Base-by-base conservation (phyloP, 1,140 invertebrate species). In the Drosophila varians region DNA sequence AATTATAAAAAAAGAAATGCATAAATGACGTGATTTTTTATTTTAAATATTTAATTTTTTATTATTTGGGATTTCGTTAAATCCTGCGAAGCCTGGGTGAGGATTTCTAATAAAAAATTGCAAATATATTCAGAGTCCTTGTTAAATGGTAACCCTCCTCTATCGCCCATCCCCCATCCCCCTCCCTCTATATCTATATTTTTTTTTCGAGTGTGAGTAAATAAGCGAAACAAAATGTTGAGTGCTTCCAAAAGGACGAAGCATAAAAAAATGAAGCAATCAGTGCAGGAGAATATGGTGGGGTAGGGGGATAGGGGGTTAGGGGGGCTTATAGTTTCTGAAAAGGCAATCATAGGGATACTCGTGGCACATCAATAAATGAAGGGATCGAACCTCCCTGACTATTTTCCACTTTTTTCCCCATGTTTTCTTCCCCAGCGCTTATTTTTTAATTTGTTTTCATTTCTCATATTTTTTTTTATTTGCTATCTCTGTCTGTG, bases 31-130 rank as follows among this genome's bases (percentile, higher is more conserved):
- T n/a, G n/a, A n/a, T n/a, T n/a, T n/a, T 21, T 21, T 21, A 21
- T 21, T 21, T 21, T 21, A 2, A 2, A 2, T 21, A 21, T 21
- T 21, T 21, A 21, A 2, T 21, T 21, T 21, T 2, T 21, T 21
- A 2, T 21, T 21, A 21, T 21, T 21, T 2, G 4, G 21, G 21
- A 31, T 11, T 9, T 82, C 72, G 83, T 90, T 88, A 83, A 64
- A 53, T n/a, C 47, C 58, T 80, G 69, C 82, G 77, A 87, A 78
- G 89, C 86, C 84, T 89, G 78, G 89, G 87, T 58, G 78, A 75
- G 84, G 76, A 43, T 84, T 90, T 90, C 87, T 78, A 90, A 90
- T 90, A 87, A 90, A 90, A 84, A 89, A 87, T 89, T 77, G 88
- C 64, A 87, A 90, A 79, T 86, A 89, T 87, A 89, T 86, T 79